Evolutionary conservation across 1,140 invertebrate genomes (phyloP), one percentile per base, ranked within the genome.

Genomic region (Palaemon carinicauda): DNA sequence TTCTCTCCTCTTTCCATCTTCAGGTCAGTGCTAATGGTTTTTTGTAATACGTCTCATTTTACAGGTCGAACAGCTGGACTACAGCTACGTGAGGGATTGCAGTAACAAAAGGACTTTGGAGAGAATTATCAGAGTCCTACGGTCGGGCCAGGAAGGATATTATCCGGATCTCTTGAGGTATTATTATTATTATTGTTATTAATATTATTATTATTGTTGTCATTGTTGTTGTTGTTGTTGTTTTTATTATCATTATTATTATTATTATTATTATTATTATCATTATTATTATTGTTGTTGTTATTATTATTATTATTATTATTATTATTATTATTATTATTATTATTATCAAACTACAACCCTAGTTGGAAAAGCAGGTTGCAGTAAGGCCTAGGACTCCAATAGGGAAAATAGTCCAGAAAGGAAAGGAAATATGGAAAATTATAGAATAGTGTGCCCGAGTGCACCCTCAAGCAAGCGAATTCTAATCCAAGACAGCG

Each of bases 81-180:
- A 82, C 71, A 17, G 31, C 24, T 82, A 33, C 71, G 24, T 82
- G 50, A 82, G 53, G 51, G 52, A 56, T 15, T 82, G 81, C n/a
- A 29, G 21, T 12, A 69, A 82, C 31, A 4, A 9, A 1, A 54
- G 24, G 17, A 74, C 73, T 3, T 24, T 82, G 50, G 81, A 75
- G 71, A 75, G 29, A 24, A 69, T 82, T 1, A 52, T 82, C 21
- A 51, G 71, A 10, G 71, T 82, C 51, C 52, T 82, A 7, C 50
- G 69, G 1, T 82, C 81, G 3, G 71, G 71, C 3, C 50, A 82
- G 52, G 81, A 82, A 31, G 81, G 81, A 5, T 31, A 21, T 10
- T 82, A 82, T 41, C 81, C 81, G 0, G 60, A 82, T 12, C 29
- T 82, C 0, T 51, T 82, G 29, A 74, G 54, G 81, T 82, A 74